Conservation (phyloP, 1,140 invertebrate species). For the Gonioctena quinquepunctata region DNA sequence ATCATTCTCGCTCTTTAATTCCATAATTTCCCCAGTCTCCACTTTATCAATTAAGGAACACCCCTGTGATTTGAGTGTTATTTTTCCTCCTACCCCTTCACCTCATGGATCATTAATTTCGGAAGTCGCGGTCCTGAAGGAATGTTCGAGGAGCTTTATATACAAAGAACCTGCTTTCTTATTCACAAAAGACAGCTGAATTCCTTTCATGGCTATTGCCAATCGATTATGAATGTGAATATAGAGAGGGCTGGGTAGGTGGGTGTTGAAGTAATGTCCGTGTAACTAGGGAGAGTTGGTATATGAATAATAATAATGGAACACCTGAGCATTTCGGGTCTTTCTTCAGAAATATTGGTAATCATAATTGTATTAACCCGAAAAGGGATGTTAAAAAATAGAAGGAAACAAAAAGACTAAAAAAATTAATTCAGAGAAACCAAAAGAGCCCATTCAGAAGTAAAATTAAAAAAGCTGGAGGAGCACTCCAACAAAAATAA, state of each 20-base stretch:
- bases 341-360: no score
- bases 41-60: neutral
- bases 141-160: neutral
- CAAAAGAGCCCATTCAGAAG: no score
- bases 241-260: neutral
- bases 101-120: neutral
- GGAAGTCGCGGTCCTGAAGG: neutral
- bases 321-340: no score
- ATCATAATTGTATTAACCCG: no score
- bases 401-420: no score
- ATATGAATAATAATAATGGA: no score
- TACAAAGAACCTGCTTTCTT: neutral
- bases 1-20: neutral
- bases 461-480: no score
- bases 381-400: no score
- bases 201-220: neutral
- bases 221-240: neutral
- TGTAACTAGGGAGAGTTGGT: no score
- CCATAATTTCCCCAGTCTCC: neutral
- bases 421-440: no score
- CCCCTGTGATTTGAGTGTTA: neutral
- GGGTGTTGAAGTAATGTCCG: no score
- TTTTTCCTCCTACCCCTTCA: neutral
- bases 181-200: neutral
- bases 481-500: no score